Evolutionary conservation across 2,113 vertebrate species (phyloP).

Genomic region (Crotalus tigris): DNA sequence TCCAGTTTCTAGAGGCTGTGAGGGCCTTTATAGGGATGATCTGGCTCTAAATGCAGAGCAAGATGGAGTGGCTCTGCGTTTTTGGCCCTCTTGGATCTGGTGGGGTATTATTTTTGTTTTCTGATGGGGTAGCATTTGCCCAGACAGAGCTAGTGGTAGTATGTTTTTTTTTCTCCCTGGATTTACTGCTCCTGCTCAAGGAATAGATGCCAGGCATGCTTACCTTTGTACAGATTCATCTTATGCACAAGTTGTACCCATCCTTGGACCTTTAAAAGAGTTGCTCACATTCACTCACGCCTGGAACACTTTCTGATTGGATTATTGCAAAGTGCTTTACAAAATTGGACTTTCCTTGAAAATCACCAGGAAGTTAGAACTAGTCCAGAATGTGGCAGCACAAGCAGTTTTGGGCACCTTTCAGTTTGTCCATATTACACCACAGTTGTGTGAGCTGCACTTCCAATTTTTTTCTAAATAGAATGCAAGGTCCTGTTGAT

Average conservation of each 20-base stretch:
- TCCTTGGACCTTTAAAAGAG: background rate
- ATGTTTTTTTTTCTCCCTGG: background rate
- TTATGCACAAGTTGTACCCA: background rate
- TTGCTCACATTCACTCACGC: background rate
- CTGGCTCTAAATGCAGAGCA: background rate
- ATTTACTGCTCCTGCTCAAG: background rate
- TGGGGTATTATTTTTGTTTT: background rate
- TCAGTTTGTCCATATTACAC: background rate
- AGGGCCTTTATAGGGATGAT: background rate
- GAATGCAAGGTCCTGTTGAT: background rate
- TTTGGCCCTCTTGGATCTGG: background rate
- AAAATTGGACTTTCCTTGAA: background rate
- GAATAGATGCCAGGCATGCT: background rate
- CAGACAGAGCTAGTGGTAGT: background rate
- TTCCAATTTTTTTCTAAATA: background rate
- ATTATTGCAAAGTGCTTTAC: background rate
- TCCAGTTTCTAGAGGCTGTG: background rate
- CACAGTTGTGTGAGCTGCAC: background rate
- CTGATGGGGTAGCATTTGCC: background rate
- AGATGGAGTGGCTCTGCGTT: background rate
- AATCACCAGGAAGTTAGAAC: background rate
- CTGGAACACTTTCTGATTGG: background rate
- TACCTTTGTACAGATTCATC: background rate
- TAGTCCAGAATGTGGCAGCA: background rate
- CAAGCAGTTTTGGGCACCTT: background rate